phyloP scores from a whole-genome alignment of 1,140 invertebrate species.

The Plectrocnemia conspersa region DNA sequence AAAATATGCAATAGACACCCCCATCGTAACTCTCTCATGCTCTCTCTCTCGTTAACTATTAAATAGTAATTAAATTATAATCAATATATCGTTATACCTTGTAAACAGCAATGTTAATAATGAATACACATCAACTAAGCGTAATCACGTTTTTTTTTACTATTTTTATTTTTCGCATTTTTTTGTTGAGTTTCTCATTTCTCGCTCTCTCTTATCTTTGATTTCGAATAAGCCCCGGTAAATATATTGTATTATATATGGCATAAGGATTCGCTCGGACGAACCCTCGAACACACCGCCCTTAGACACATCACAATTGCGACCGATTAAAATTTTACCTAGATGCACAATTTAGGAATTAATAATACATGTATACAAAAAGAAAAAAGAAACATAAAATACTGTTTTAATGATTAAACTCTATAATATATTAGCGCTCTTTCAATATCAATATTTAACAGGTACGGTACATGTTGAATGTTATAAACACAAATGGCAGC shows the following conservation, averaged over 20 bases:
- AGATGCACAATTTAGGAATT: too few relatives aligned
- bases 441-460: too few relatives aligned
- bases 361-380: too few relatives aligned
- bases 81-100: constrained; percentile 30
- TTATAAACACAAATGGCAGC: too few relatives aligned
- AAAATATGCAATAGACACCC: constrained; percentile 19
- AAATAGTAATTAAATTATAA: constrained; percentile 25
- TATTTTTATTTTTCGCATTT: constrained; percentile 28
- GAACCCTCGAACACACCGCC: constrained; percentile 14
- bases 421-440: too few relatives aligned
- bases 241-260: too few relatives aligned
- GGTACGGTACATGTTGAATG: too few relatives aligned
- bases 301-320: constrained; percentile 21
- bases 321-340: too few relatives aligned
- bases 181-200: constrained; percentile 14
- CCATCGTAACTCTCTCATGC: neutral
- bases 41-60: constrained; percentile 8
- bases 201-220: neutral
- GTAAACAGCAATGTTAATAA: constrained; percentile 32
- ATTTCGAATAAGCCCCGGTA: constrained; percentile 13
- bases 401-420: too few relatives aligned
- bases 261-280: too few relatives aligned
- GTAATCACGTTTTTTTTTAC: constrained; percentile 31
- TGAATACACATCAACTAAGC: constrained; percentile 33
- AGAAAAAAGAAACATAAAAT: too few relatives aligned